Base-by-base conservation (phyloP, 2,797 vertebrate species). In the Mormyrus proboscirostris region DNA sequence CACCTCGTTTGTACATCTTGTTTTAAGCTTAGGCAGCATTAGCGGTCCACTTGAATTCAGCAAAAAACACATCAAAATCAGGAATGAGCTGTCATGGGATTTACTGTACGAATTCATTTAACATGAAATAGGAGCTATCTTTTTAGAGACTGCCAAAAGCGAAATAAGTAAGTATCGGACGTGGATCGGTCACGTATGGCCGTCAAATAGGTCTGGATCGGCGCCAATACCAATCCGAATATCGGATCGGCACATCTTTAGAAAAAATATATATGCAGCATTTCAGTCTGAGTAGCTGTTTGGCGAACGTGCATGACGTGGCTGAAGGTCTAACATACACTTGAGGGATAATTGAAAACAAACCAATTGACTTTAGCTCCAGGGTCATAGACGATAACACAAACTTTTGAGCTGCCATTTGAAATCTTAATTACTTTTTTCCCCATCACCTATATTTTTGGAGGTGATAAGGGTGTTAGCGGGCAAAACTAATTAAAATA, bases 351-450 rank as follows among this genome's bases (percentile, higher is more conserved):
- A 25, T 53, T 85, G 83, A 51, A 83, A 82, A 53, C 49, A 53
- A 85, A 85, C 83, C 83, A 49, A 85, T 85, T 85, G 83, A 85
- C 83, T 85, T 85, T 12, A 53, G 83, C 83, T 85, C n/a, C 83
- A 50, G 47, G 49, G n/a, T 53, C 83, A 53, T 6, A 85, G 47
- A 85, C 22, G 49, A 53, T 53, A 51, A 14, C 83, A 51, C 44
- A 50, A 25, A 53, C 44, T 53, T 49, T 25, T 50, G 83, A 85
- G 49, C 49, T 85, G 83, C 38, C 76, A 82, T 82, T 82, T 44
- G 76, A 82, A 82, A 82, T 85, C 44, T 85, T 85, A 53, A 85
- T 85, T 85, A 50, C 49, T 25, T 85, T 51, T 51, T 29, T 5
- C 83, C 41, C 49, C n/a, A 85, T 50, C 49, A 50, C 47, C 83